Base-by-base conservation (phyloP, 2,113 vertebrate species). In the Passer montanus region DNA sequence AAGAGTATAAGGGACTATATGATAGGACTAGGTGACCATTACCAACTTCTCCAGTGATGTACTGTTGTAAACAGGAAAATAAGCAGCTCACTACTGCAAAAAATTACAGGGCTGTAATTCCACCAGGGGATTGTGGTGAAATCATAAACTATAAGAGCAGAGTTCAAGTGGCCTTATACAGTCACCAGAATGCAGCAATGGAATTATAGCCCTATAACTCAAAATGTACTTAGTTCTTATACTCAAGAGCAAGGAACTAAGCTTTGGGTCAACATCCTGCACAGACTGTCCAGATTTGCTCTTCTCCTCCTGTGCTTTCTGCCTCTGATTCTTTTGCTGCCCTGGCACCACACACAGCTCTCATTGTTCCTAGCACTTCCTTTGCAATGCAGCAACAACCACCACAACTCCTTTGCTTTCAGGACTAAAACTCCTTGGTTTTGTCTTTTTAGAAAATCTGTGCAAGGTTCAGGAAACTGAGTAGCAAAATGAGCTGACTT, bases 171-270 rank as follows among this genome's bases (percentile, higher is more conserved):
- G 92, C 84, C 67, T 91, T 77, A 95, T 39, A 68, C 59, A 95
- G 59, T 74, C 93, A 91, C 89, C 87, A 94, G 93, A 94, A 95
- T 39, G 89, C 82, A 90, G 85, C 26, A n/a, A 94, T 85, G 82
- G 95, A 98, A 95, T 98, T 97, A 97, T 6, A 87, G 89, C 74
- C 44, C 84, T 89, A 78, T 97, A 97, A 97, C 59, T 98, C 96
- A 97, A 89, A 87, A 87, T 84, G 74, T 94, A 94, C 81, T 77
- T 50, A 58, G 83, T 94, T 89, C 81, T 91, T 85, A 76, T 35
- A 90, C 84, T 92, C 94, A 63, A 87, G 86, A 93, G 89, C 60
- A 86, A 70, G 47, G 19, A 89, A 35, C 49, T 46, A 87, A 85
- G 72, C 66, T 49, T 52, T 81, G 59, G 41, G 60, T 60, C 0